phyloP scores from a whole-genome alignment of 2,888 invertebrate genomes.

The Lypha dubia region DNA sequence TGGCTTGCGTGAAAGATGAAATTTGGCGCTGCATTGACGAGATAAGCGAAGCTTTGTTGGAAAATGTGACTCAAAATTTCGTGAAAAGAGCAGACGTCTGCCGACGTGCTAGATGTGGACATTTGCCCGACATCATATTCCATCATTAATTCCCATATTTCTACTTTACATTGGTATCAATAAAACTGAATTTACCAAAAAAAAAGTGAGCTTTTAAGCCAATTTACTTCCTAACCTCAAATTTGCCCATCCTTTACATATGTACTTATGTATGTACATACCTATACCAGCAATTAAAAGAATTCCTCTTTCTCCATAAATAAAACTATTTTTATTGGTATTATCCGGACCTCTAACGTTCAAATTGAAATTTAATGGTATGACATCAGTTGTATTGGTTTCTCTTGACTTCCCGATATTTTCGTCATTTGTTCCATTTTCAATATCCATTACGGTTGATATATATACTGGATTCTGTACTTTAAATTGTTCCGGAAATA shows the following conservation, averaged over 20 bases:
- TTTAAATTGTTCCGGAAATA: slow-evolving; percentile 66
- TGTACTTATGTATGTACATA: slow-evolving; percentile 80
- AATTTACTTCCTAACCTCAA: too few relatives aligned
- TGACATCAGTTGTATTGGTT: slow-evolving; percentile 48
- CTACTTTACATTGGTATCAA: too few relatives aligned
- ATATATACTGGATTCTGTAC: slow-evolving; percentile 81
- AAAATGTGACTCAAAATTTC: too few relatives aligned
- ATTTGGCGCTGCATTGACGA: too few relatives aligned
- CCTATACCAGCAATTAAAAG: slow-evolving; percentile 85
- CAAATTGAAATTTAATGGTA: slow-evolving; percentile 85
- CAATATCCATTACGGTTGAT: slow-evolving; percentile 80
- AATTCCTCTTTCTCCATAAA: slow-evolving; percentile 86
- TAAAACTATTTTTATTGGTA: slow-evolving; percentile 83
- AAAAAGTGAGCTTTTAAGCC: too few relatives aligned
- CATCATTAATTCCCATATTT: too few relatives aligned
- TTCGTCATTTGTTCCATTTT: slow-evolving; percentile 34
- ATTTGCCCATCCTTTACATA: neutral
- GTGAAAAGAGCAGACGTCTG: too few relatives aligned
- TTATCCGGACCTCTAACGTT: slow-evolving; percentile 87
- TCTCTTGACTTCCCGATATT: neutral
- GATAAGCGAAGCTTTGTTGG: too few relatives aligned
- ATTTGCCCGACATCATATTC: too few relatives aligned
- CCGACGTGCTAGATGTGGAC: too few relatives aligned
- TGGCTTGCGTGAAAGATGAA: too few relatives aligned
- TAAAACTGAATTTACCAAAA: too few relatives aligned